Evolutionary conservation across 2,888 invertebrate species (phyloP), one percentile per base, ranked within the genome.

Genomic region (Cosmorhoe ocellata): DNA sequence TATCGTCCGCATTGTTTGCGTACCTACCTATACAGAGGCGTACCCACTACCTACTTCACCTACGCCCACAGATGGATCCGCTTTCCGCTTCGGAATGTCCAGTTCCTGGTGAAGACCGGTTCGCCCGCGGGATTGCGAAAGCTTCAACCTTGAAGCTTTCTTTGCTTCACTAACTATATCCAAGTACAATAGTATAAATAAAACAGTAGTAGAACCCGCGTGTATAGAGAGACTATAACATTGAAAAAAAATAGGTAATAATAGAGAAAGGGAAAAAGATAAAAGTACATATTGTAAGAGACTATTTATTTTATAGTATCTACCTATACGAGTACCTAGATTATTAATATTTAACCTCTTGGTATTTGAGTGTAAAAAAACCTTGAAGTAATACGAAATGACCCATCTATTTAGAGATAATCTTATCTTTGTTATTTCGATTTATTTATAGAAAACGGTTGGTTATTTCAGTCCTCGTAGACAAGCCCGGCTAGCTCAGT

Each of bases 401-500:
- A n/a, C 5, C 5, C 3, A n/a, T 34, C 10, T 31, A 5, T 22
- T 7, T n/a, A 33, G 18, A 14, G 33, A 13, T 34, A 42, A 13
- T 34, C 26, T 36, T 36, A 43, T 34, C 28, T 28, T 28, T 36
- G 34, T 31, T 2, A 24, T 8, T 18, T 18, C 4, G 18, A n/a
- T n/a, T n/a, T n/a, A 12, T 12, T 6, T 27, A 5, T 39, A 22
- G 9, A 7, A 40, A 44, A 27, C 7, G 33, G 28, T 30, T 31
- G 28, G 33, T 42, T 41, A 52, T 55, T 71, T 62, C 27, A n/a
- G 4, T 0, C 0, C 0, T 0, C 0, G 0, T 0, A 0, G 0
- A 0, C 22, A 68, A 68, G 82, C 83, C 83, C 81, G 84, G 83
- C 84, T 84, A 84, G 83, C 84, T 84, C 84, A 84, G 83, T 84